Percentiles rank a stretch among this genome's conserved stretches.
Evolutionary conservation across 2,888 invertebrate genomes (phyloP).

Genomic region (Netelia melanura): DNA sequence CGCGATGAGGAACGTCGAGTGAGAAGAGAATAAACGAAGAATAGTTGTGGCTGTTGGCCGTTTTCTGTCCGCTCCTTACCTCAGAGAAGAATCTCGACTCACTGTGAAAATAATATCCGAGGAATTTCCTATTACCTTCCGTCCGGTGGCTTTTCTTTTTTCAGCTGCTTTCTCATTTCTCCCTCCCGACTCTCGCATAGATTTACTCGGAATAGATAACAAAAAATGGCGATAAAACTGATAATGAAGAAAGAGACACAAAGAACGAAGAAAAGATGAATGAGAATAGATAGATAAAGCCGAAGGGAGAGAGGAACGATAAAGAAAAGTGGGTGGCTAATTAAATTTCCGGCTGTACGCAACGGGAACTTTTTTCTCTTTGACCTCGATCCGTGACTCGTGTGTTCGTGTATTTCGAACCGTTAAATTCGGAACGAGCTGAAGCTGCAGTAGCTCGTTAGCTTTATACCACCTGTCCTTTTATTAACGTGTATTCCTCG

Average conservation of each 20-base stretch:
- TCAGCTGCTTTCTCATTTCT: slow-evolving; percentile 7
- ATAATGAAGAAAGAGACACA: slow-evolving; percentile 2
- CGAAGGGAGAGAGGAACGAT: slow-evolving; percentile 10
- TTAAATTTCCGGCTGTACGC: slow-evolving; percentile 40
- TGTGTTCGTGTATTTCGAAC: neutral
- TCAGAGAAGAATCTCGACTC: slow-evolving; percentile 5
- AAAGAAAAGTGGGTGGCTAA: slow-evolving; percentile 23
- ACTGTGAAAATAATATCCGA: slow-evolving; percentile 71
- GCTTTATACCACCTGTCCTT: slow-evolving; percentile 22
- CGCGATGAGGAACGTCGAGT: slow-evolving; percentile 11
- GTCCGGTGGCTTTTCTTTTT: slow-evolving; percentile 16
- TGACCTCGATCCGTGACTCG: slow-evolving; percentile 29
- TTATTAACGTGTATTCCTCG: slow-evolving; percentile 5
- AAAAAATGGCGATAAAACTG: slow-evolving; percentile 10
- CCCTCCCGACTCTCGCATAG: slow-evolving; percentile 6
- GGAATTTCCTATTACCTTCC: slow-evolving; percentile 74
- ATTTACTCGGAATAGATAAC: neutral
- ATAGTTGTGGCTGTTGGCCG: slow-evolving; percentile 12
- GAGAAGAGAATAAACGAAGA: slow-evolving; percentile 1
- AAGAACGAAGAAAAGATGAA: slow-evolving; percentile 15
- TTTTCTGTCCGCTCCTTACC: slow-evolving; percentile 9
- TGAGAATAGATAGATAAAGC: slow-evolving; percentile 5
- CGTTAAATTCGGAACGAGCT: slow-evolving; percentile 27
- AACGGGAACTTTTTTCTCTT: neutral
- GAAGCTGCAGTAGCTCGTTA: slow-evolving; percentile 38